These are phyloP conservation scores for Ianthella basta DNA, from an alignment of 37 sponge, comb jelly and placozoan species.

Conservation along the genomic window DNA sequence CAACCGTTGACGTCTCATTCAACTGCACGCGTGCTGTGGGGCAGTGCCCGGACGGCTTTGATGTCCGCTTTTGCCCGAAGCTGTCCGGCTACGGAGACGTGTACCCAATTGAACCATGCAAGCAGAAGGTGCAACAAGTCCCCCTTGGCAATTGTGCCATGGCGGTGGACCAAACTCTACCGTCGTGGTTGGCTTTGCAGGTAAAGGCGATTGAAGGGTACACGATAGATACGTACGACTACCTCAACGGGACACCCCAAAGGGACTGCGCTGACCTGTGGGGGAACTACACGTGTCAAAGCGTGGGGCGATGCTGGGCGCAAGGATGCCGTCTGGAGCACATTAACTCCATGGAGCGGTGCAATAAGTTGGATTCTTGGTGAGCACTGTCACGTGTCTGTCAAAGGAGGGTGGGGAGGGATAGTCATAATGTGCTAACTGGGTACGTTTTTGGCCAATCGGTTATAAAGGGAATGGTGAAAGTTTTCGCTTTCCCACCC, in stretches of 20 bases:
- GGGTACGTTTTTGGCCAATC: too few species aligned
- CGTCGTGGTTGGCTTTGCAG: not conserved
- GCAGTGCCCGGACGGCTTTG: not conserved
- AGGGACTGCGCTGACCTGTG: not conserved
- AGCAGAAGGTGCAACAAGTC: not conserved
- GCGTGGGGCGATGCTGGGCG: conserved; percentile 14
- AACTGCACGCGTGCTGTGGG: not conserved
- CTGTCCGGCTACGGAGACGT: not conserved
- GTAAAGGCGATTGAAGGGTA: not conserved
- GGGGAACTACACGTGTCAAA: not conserved
- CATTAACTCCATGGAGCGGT: conserved; percentile 1
- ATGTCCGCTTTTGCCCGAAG: not conserved
- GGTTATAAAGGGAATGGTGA: too few species aligned
- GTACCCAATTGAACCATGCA: conserved; percentile 1
- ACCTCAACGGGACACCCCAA: too few species aligned
- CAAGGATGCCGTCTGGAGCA: conserved; percentile 2
- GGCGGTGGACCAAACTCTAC: not conserved
- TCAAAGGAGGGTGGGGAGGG: too few species aligned
- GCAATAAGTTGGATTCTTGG: not conserved
- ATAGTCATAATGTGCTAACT: too few species aligned
- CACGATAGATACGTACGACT: not conserved
- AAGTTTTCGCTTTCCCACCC: too few species aligned
- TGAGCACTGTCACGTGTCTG: too few species aligned
- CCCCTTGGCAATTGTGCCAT: not conserved
- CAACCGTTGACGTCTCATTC: not conserved